phyloP scores from a whole-genome alignment of 2,113 vertebrate species.

The Mellivora capensis region DNA sequence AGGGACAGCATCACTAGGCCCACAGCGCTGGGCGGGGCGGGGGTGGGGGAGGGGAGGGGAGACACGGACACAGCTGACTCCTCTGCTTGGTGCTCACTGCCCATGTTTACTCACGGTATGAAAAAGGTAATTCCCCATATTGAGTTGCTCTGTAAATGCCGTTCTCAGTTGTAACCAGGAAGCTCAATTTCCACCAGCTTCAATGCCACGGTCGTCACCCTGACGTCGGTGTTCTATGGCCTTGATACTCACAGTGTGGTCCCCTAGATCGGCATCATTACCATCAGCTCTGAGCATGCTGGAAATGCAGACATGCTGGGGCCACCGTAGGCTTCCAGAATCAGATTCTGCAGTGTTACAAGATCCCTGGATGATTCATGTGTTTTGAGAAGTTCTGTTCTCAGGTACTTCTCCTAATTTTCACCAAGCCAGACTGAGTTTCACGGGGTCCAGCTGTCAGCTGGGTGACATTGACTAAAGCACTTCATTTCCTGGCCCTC shows the following conservation, averaged over 20 bases:
- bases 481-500: neutral
- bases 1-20: neutral
- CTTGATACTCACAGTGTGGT: neutral
- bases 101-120: neutral
- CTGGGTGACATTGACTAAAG: neutral
- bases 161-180: neutral
- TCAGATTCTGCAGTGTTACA: neutral
- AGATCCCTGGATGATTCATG: fast-evolving
- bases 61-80: neutral
- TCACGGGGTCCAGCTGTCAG: neutral
- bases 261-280: neutral
- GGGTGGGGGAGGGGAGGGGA: too few species aligned
- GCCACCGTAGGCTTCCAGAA: neutral
- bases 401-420: neutral
- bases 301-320: neutral
- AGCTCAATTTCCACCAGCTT: neutral
- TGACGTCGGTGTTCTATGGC: neutral
- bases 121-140: neutral
- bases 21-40: neutral
- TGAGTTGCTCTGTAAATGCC: neutral
- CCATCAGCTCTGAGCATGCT: too few species aligned
- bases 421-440: neutral
- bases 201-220: neutral
- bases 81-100: neutral
- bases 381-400: neutral